Conservation (phyloP, 2,888 invertebrate genomes). For the Aricia artaxerxes region DNA sequence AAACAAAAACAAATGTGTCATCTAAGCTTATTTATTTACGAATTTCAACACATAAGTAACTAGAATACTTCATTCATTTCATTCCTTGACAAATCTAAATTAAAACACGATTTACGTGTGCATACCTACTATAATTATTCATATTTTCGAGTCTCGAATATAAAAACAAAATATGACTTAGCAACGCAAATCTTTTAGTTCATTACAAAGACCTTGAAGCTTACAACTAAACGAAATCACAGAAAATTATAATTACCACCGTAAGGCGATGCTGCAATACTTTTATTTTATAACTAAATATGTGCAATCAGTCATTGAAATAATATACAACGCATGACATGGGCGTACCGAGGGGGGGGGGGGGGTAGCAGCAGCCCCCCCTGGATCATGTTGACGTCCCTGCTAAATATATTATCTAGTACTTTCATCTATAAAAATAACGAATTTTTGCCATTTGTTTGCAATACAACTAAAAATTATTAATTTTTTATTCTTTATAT, state of each 20-base stretch:
- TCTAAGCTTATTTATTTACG: constrained; percentile 40
- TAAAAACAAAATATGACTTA: constrained; percentile 23
- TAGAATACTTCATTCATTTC: constrained; percentile 34
- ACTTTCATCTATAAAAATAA: too few species aligned
- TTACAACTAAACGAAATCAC: constrained; percentile 30
- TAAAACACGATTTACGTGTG: constrained; percentile 26
- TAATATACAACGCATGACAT: constrained; percentile 27
- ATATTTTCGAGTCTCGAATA: constrained; percentile 17
- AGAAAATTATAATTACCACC: constrained; percentile 28
- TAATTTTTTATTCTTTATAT: too few species aligned
- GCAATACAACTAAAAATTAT: too few species aligned
- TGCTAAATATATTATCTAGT: too few species aligned
- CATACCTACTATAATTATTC: background rate
- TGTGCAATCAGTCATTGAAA: constrained; percentile 34
- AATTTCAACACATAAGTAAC: constrained; percentile 37
- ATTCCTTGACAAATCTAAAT: constrained; percentile 34
- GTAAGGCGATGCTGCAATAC: constrained; percentile 22
- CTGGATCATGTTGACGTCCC: too few species aligned
- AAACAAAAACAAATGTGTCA: constrained; percentile 32
- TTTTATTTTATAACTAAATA: constrained; percentile 23
- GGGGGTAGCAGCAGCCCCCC: too few species aligned
- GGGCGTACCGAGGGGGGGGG: too few species aligned
- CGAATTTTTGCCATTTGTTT: too few species aligned
- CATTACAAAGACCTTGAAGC: constrained; percentile 17
- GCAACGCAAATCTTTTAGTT: constrained; percentile 5